Percentiles rank a stretch among this genome's conserved stretches.
These are phyloP conservation scores for Microtus pennsylvanicus DNA, from an alignment of 2,113 vertebrate species.

Conservation along the genomic window DNA sequence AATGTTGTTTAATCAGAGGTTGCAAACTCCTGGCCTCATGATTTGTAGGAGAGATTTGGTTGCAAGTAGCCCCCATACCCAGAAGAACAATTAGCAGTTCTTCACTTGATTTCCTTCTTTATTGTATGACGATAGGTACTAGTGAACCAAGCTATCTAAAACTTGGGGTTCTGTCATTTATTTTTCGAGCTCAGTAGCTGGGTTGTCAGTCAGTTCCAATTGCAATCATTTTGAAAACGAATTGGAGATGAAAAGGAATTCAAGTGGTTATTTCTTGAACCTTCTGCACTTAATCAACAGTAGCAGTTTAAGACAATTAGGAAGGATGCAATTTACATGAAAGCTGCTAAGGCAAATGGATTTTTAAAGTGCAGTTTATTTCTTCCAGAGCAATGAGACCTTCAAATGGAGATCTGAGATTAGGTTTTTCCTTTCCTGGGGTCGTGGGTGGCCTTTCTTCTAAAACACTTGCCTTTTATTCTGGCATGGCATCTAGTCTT, in stretches of 20 bases:
- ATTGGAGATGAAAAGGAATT: constrained; percentile 61
- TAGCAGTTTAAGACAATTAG: constrained; percentile 69
- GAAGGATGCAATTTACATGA: constrained; percentile 67
- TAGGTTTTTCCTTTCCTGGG: neutral
- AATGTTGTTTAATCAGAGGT: neutral
- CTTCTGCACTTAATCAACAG: constrained; percentile 70
- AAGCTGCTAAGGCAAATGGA: constrained; percentile 54
- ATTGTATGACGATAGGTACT: neutral
- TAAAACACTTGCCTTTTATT: constrained; percentile 31
- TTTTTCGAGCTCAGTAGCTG: neutral
- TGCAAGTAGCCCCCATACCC: accelerated
- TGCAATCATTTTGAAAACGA: constrained; percentile 6
- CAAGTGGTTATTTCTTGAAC: constrained; percentile 15
- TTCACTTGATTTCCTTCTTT: neutral
- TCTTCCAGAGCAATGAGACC: constrained; percentile 47
- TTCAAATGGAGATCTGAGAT: constrained; percentile 15
- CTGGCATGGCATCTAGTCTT: neutral
- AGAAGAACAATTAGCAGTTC: neutral
- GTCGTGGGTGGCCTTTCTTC: constrained; percentile 12
- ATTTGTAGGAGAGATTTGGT: neutral
- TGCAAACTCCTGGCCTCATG: neutral
- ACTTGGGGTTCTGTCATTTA: constrained; percentile 17
- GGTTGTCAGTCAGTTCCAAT: constrained; percentile 26
- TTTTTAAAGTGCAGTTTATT: constrained; percentile 59
- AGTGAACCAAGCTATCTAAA: neutral